Conservation (phyloP, 1,140 invertebrate species). For the Brachionus angularis region DNA sequence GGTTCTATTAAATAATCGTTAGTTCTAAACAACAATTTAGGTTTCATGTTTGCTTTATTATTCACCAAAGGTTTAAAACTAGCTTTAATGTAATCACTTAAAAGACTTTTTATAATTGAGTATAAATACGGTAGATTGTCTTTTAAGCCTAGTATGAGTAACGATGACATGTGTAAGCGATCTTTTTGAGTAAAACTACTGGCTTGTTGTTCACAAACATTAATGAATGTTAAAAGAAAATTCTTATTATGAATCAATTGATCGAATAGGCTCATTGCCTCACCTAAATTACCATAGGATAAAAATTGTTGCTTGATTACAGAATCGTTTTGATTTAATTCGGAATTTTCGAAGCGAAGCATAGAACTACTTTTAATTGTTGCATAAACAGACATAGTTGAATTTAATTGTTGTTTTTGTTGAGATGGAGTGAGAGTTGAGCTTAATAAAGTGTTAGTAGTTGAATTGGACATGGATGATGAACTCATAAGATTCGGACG, state of each 20-base stretch:
- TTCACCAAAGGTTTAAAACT: no score
- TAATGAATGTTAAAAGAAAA: not conserved
- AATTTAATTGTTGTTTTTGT: no score
- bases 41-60: no score
- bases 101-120: not conserved
- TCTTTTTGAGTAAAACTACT: not conserved
- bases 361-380: not conserved
- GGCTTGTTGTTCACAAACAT: not conserved
- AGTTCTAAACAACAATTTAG: not conserved
- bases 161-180: not conserved
- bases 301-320: not conserved
- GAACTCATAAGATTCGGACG: slow-evolving; percentile 3
- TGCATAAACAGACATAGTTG: slow-evolving; percentile 37
- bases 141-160: slow-evolving; percentile 1
- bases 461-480: slow-evolving; percentile 21
- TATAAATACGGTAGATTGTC: slow-evolving; percentile 35
- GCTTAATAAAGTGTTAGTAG: slow-evolving; percentile 1
- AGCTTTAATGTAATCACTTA: not conserved
- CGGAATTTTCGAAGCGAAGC: not conserved
- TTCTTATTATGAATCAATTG: slow-evolving; percentile 33
- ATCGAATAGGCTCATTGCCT: slow-evolving; percentile 24
- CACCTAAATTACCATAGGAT: not conserved
- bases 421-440: not conserved
- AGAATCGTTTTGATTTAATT: not conserved
- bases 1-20: not conserved